Evolutionary conservation across 2,113 vertebrate species (phyloP).

Genomic region (Gallinago jamesoni): DNA sequence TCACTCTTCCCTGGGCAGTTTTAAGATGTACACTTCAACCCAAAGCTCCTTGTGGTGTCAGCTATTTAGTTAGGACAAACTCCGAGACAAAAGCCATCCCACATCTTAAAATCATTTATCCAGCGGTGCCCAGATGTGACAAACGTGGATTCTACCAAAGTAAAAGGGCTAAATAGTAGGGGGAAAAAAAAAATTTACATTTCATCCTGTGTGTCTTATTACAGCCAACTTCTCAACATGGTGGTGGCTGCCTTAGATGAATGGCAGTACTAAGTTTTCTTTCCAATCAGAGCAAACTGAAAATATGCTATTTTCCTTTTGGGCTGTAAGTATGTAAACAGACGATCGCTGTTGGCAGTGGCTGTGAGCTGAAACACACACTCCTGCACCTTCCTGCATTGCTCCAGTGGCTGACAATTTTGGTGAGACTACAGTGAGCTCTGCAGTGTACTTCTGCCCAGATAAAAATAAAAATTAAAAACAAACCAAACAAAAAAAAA

Average conservation of each 20-base stretch:
- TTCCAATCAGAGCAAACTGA: background rate
- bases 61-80: background rate
- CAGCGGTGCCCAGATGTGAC: background rate
- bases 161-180: background rate
- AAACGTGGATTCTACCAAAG: background rate
- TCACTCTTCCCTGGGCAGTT: background rate
- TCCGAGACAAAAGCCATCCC: background rate
- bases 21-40: background rate
- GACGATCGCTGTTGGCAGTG: background rate
- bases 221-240: background rate
- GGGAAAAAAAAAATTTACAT: background rate
- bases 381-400: background rate
- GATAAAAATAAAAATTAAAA: background rate
- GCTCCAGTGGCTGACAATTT: background rate
- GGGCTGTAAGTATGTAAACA: background rate
- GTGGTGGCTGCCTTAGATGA: background rate
- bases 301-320: background rate
- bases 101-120: background rate
- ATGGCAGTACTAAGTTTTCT: background rate
- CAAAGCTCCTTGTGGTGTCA: background rate
- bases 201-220: background rate
- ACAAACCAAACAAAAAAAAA: background rate
- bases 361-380: background rate
- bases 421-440: background rate
- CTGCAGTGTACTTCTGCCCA: background rate